phyloP scores from a whole-genome alignment of 2,113 vertebrate genomes.

The Eonycteris spelaea region DNA sequence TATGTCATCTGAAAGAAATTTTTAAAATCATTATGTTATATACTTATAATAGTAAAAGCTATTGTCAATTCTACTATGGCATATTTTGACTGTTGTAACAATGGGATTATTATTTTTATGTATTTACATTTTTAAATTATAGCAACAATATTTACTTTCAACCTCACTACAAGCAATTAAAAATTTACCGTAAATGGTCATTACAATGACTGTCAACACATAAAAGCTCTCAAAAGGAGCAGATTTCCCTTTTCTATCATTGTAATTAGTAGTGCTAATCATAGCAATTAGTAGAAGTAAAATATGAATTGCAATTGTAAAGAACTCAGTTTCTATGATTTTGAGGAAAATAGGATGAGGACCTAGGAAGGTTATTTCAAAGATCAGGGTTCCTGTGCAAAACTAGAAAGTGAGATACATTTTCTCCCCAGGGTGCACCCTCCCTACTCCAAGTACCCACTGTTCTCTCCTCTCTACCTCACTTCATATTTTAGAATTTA shows the following conservation, averaged over 20 bases:
- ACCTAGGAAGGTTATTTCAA: not conserved
- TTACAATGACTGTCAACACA: not conserved
- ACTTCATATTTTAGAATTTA: not conserved
- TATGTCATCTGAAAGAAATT: not conserved
- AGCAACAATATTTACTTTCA: constrained; percentile 7
- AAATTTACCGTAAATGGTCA: not conserved
- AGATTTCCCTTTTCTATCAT: not conserved
- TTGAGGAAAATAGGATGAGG: not conserved
- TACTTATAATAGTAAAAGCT: not conserved
- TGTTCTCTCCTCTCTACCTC: not conserved
- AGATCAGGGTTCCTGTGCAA: not conserved
- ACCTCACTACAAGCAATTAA: not conserved
- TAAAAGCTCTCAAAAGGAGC: constrained; percentile 24
- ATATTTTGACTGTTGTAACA: constrained; percentile 10
- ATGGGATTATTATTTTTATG: constrained; percentile 4
- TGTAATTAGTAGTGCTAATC: not conserved
- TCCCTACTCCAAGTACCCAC: not conserved
- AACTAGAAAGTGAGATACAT: not conserved
- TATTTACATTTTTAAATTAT: constrained; percentile 16
- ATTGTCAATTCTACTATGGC: not conserved
- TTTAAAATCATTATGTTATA: not conserved
- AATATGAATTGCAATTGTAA: not conserved
- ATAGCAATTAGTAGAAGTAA: not conserved
- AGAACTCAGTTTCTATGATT: constrained; percentile 13
- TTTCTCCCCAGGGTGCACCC: not conserved